Conservation (phyloP, 2,113 vertebrate species). For the Fulmarus glacialis region DNA sequence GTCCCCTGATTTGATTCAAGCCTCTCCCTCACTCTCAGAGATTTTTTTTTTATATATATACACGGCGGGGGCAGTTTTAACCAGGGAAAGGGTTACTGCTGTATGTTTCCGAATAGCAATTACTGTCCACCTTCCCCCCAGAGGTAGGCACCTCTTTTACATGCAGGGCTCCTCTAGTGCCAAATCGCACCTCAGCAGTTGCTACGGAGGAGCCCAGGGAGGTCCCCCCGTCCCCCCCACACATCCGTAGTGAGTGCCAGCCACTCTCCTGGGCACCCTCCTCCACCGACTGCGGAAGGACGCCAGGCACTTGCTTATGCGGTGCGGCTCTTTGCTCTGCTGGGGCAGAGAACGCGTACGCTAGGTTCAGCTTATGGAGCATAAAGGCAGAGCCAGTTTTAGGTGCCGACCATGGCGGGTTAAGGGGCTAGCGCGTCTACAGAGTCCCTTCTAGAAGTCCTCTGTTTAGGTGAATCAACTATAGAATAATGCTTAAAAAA, state of each 20-base stretch:
- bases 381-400: neutral
- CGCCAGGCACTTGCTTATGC: accelerated
- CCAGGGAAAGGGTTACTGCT: neutral
- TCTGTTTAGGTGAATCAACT: neutral
- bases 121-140: neutral
- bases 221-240: neutral
- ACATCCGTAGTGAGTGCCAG: neutral
- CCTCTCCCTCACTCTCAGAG: neutral
- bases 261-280: neutral
- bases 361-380: neutral
- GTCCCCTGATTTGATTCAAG: neutral
- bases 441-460: neutral
- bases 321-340: neutral
- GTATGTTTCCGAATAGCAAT: neutral
- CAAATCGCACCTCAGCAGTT: neutral
- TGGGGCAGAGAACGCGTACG: accelerated
- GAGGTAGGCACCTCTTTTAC: neutral
- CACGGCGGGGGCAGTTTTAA: neutral
- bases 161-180: neutral
- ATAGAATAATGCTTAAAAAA: neutral
- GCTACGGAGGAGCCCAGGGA: neutral
- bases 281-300: neutral
- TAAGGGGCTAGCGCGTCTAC: neutral
- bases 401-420: neutral
- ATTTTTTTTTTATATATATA: neutral